Percentiles rank a stretch among this genome's conserved stretches.
These are phyloP conservation scores for Psittacula cyanocephala DNA, from an alignment of 2,113 vertebrate species.

Conservation along the genomic window DNA sequence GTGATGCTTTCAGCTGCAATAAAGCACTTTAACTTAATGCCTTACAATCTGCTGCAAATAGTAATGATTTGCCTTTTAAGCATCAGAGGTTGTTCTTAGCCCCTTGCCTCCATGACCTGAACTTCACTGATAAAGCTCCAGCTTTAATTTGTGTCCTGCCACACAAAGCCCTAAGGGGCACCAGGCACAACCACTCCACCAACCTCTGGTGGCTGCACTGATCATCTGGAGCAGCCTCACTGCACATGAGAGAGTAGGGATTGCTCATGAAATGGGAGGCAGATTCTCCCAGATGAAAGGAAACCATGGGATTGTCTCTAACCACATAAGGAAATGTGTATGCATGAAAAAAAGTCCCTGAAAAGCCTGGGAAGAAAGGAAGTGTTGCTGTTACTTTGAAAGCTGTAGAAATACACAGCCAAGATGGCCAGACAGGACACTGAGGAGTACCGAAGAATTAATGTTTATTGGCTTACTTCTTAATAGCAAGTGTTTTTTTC, in stretches of 20 bases:
- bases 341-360: background rate
- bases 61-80: background rate
- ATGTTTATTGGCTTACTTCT: background rate
- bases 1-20: background rate
- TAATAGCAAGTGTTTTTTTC: background rate
- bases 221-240: background rate
- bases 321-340: background rate
- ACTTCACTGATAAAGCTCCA: background rate
- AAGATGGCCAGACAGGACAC: background rate
- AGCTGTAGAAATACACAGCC: background rate
- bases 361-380: background rate
- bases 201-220: background rate
- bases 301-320: slow-evolving; percentile 1
- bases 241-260: background rate
- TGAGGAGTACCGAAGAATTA: background rate
- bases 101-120: background rate
- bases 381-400: background rate
- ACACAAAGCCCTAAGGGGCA: background rate
- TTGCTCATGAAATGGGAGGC: background rate
- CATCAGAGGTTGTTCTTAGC: background rate
- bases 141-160: background rate
- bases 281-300: background rate
- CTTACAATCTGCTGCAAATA: background rate
- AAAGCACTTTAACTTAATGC: background rate
- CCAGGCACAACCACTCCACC: background rate